Base-by-base conservation (phyloP, 1,140 invertebrate genomes). In the Drosophila nigromelanica region DNA sequence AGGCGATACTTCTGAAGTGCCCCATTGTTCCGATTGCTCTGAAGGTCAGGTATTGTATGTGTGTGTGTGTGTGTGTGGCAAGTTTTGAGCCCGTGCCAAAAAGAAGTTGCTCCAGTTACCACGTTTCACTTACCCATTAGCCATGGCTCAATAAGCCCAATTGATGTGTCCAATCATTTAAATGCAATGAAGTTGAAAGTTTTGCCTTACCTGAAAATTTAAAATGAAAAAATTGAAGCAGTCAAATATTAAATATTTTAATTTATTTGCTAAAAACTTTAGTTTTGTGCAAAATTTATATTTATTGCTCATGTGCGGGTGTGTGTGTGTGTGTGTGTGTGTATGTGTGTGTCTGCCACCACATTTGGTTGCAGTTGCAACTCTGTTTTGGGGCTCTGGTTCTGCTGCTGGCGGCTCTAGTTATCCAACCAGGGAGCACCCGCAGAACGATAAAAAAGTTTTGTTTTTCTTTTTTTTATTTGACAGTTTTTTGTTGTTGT, bases 41-140 rank as follows among this genome's bases (percentile, higher is more conserved):
- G 67, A 71, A 58, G 64, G 64, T 62, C 67, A 43, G 33, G 35
- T 24, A 37, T 45, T 55, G 51, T 43, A 10, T 6, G 5, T 33
- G 30, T 58, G 35, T 54, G 51, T 33, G 30, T 33, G 30, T 10
- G 33, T 8, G 33, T 59, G 27, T 54, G 51, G 66, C 75, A 82
- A 87, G 82, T 87, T 68, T 70, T 87, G 75, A 76, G 58, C 62
- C 56, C 21, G 58, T 71, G 81, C 81, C 81, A 85, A 79, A 21
- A 21, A 54, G 60, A 73, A 73, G 69, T 87, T 71, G 50, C 71
- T 11, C 81, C 52, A 80, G 80, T 73, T 79, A 78, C 78, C 80
- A 73, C 74, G 74, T 78, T 40, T 68, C 35, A 73, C 71, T 73
- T 68, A 73, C 71, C 64, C 43, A 61, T 37, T 42, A 55, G 33